Evolutionary conservation across 2,888 invertebrate genomes (phyloP), one percentile per base, ranked within the genome.

Genomic region (Malacosoma neustria): DNA sequence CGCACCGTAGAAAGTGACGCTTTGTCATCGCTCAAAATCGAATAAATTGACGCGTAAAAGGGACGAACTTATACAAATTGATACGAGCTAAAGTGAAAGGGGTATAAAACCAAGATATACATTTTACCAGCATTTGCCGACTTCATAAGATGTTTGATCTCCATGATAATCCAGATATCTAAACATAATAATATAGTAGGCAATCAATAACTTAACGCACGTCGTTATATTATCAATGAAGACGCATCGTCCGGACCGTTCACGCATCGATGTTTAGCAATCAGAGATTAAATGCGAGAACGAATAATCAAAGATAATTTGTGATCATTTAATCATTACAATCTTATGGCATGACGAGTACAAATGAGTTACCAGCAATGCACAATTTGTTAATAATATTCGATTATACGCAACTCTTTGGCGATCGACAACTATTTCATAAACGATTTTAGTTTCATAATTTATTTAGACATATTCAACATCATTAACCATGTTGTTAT

Each of bases 1-100:
- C 75, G 72, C 68, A 48, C 62, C 59, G 67, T 77, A 80, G 81
- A 85, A 80, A 82, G 80, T 80, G 66, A 75, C 73, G 72, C 71
- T 74, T 71, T 76, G 72, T 75, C 72, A 72, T 72, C 70, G 57
- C 70, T 77, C 67, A 72, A 81, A 81, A 76, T 67, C 67, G 60
- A 70, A 70, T 63, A 64, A 65, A 60, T 58, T 54, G 51, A 61
- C 48, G 55, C 41, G 48, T 41, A 63, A 71, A 54, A 51, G 61
- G 58, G 68, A 67, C 50, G 40, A 47, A 13, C 33, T 40, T 41
- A 48, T 43, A 32, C 41, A 42, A 40, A 35, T 37, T 31, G 30
- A 32, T 35, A 42, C 39, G 39, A 38, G 57, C 33, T 29, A 37
- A 52, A 67, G 50, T 44, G 58, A 57, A 68, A 69, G 43, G 42